Conservation (phyloP, 2,888 invertebrate genomes). For the Ormyrus labotus region DNA sequence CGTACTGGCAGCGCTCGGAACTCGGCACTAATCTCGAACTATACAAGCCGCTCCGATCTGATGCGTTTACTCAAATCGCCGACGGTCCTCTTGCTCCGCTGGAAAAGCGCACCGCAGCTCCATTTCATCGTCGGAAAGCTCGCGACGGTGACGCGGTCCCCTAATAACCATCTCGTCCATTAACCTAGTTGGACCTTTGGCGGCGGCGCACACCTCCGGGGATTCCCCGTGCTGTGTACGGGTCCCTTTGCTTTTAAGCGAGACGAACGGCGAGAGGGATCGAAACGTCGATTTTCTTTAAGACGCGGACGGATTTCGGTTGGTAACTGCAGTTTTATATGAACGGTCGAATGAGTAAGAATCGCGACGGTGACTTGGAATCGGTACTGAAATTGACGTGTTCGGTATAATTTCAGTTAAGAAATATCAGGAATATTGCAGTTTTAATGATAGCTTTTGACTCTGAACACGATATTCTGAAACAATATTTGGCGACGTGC, state of each 20-base stretch:
- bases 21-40: neutral
- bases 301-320: no score
- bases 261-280: neutral
- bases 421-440: no score
- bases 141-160: neutral
- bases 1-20: neutral
- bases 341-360: no score
- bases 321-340: no score
- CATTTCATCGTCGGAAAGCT: neutral
- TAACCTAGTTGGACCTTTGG: conserved; percentile 26
- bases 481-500: no score
- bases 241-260: neutral
- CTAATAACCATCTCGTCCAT: conserved; percentile 38
- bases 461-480: no score
- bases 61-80: neutral
- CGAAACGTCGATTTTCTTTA: no score
- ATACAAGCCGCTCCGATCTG: neutral
- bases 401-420: no score
- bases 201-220: neutral
- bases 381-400: no score
- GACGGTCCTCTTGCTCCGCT: neutral
- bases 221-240: neutral
- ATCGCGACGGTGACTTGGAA: no score
- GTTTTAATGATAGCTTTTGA: no score
- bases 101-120: neutral